Base-by-base conservation (phyloP, 92 coral and sea anemone species). In the Epizoanthus rinbou region DNA sequence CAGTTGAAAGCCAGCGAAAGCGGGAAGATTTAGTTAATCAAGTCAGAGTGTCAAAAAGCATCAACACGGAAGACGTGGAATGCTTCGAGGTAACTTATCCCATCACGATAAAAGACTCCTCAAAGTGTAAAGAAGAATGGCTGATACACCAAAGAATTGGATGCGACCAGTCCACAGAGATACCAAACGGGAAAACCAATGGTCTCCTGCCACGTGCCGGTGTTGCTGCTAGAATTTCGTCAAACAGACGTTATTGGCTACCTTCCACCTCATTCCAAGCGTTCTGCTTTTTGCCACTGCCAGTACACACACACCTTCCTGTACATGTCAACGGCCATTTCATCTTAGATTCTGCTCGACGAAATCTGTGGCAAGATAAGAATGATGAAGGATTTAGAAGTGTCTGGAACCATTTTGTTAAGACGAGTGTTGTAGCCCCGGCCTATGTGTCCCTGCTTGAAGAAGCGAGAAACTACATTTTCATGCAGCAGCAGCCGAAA, bases 311-410 rank as follows among this genome's bases (percentile, higher is more conserved):
- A 19, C 88, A 85, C 3, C 94, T 95, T 73, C 98, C 98, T 18
- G 91, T 88, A n/a, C 98, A 95, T 76, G 89, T 95, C n/a, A 95
- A 95, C 75, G 98, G 98, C 31, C 98, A 92, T 60, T 95, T 95
- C 75, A 84, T 88, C 13, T 80, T 95, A 21, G 98, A 95, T 69
- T 90, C 98, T 10, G 94, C 94, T 39, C 90, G 98, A 56, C 89
- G 98, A 76, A 90, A 89, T 79, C 75, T 95, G 58, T 95, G 97
- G 98, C 86, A 69, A 25, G 98, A 95, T 50, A 91, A 71, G 41
- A 74, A 76, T 1, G 80, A 73, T 3, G 71, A 85, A 58, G 88
- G 89, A 10, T 80, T 82, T 75, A 83, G 86, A 23, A 89, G 84
- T 56, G 73, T 14, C 11, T 95, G 98, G 98, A 95, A 95, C 82